Conservation (phyloP, 2,797 vertebrate genomes). For the Jordanella pulchra region DNA sequence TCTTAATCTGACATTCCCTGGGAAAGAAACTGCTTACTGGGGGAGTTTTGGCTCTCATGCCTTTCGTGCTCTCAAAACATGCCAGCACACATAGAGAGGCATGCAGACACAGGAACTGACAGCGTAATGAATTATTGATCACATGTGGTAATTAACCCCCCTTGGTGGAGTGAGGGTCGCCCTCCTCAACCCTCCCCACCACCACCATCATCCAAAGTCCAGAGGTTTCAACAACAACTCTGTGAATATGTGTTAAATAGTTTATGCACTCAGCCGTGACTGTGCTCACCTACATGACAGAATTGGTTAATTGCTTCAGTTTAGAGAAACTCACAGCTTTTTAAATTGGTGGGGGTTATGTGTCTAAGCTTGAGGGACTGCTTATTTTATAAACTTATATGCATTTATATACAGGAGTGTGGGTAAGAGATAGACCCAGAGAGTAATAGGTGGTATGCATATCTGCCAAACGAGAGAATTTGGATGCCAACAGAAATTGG, state of each 20-base stretch:
- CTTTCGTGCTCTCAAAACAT: constrained; percentile 70
- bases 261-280: constrained; percentile 32
- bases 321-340: constrained; percentile 50
- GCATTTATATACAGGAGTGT: constrained; percentile 60
- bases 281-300: constrained; percentile 42
- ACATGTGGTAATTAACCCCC: constrained; percentile 80
- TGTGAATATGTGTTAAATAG: constrained; percentile 33
- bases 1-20: constrained; percentile 80
- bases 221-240: constrained; percentile 24
- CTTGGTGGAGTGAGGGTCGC: constrained; percentile 46
- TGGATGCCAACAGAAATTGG: constrained; percentile 55
- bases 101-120: constrained; percentile 69
- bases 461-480: constrained; percentile 62
- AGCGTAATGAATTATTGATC: constrained; percentile 83
- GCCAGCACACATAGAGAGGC: constrained; percentile 52
- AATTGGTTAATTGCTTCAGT: constrained; percentile 62
- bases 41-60: constrained; percentile 72
- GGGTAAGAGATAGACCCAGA: constrained; percentile 58
- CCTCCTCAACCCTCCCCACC: constrained; percentile 30
- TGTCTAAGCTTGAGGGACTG: constrained; percentile 51
- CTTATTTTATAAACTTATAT: constrained; percentile 57
- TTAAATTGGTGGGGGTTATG: constrained; percentile 54
- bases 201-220: constrained; percentile 51
- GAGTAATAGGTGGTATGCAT: constrained; percentile 55
- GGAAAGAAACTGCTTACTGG: constrained; percentile 80